Conservation (phyloP, 2,113 vertebrate genomes). For the Pelodiscus sinensis region DNA sequence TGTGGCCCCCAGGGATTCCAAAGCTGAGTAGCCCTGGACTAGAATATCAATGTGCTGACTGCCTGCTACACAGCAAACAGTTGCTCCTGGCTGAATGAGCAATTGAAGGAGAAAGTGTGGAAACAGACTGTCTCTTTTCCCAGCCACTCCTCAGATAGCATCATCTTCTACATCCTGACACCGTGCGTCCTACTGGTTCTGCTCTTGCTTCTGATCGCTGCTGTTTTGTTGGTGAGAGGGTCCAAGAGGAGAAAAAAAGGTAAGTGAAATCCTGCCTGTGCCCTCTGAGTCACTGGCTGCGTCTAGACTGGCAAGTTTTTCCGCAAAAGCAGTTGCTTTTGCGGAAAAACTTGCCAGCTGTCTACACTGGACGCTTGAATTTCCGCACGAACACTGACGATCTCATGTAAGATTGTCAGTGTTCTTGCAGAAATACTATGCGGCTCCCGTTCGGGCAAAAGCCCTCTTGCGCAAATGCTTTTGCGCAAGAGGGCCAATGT, state of each 20-base stretch:
- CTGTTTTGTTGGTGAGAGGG: background rate
- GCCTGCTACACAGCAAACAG: background rate
- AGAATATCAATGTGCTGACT: background rate
- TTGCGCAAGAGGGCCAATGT: too few relatives aligned
- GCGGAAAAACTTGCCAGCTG: too few relatives aligned
- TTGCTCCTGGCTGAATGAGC: background rate
- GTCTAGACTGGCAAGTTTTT: too few relatives aligned
- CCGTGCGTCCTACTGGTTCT: background rate
- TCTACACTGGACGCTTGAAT: too few relatives aligned
- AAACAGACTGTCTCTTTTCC: background rate
- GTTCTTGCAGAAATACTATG: too few relatives aligned
- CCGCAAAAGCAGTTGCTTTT: too few relatives aligned
- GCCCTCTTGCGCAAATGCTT: too few relatives aligned
- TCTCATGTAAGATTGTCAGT: too few relatives aligned
- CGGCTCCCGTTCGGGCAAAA: too few relatives aligned
- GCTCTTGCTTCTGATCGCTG: background rate
- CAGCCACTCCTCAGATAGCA: fast-evolving
- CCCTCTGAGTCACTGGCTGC: background rate
- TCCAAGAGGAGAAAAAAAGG: background rate
- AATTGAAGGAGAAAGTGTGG: background rate
- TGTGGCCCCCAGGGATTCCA: too few relatives aligned
- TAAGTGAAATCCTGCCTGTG: background rate
- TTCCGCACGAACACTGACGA: too few relatives aligned
- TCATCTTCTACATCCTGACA: background rate
- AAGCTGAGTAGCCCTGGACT: too few relatives aligned